These are phyloP conservation scores for Melitaea cinxia DNA, from an alignment of 1,140 invertebrate species.

Conservation along the genomic window DNA sequence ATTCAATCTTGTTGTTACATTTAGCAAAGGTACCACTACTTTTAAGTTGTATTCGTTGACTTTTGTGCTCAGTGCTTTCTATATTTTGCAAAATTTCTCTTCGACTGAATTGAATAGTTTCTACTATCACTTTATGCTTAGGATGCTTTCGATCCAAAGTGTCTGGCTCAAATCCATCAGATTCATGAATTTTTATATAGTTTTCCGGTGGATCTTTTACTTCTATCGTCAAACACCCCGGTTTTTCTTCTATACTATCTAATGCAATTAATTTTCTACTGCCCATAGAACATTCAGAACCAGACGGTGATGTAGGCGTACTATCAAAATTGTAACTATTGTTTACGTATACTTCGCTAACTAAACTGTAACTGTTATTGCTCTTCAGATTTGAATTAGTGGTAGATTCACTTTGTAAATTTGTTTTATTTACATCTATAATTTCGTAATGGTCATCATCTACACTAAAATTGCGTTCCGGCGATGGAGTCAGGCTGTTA, in stretches of 20 bases:
- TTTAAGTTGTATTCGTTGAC: conserved; percentile 78
- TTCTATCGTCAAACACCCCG: conserved; percentile 89
- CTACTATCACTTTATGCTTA: conserved; percentile 78
- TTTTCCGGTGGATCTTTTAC: conserved; percentile 88
- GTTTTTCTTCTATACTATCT: conserved; percentile 83
- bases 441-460: conserved; percentile 80
- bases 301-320: conserved; percentile 82
- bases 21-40: conserved; percentile 85
- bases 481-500: conserved; percentile 83
- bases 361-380: conserved; percentile 84
- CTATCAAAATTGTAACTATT: conserved; percentile 87
- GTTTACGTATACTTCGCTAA: conserved; percentile 90
- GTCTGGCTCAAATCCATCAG: conserved; percentile 91
- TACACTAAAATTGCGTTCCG: conserved; percentile 76
- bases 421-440: conserved; percentile 60
- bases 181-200: conserved; percentile 86
- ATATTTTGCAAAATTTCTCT: conserved; percentile 76
- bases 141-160: conserved; percentile 91
- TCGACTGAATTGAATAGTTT: conserved; percentile 65
- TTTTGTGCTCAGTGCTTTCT: conserved; percentile 83
- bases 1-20: conserved; percentile 62
- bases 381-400: conserved; percentile 36
- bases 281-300: conserved; percentile 85
- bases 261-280: conserved; percentile 66
- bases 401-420: conserved; percentile 16